A percentile compares a stretch with the other conserved stretches of the same genome.
These are phyloP conservation scores for Neuroterus valhalla DNA, from an alignment of 1,140 invertebrate species.

Conservation along the genomic window DNA sequence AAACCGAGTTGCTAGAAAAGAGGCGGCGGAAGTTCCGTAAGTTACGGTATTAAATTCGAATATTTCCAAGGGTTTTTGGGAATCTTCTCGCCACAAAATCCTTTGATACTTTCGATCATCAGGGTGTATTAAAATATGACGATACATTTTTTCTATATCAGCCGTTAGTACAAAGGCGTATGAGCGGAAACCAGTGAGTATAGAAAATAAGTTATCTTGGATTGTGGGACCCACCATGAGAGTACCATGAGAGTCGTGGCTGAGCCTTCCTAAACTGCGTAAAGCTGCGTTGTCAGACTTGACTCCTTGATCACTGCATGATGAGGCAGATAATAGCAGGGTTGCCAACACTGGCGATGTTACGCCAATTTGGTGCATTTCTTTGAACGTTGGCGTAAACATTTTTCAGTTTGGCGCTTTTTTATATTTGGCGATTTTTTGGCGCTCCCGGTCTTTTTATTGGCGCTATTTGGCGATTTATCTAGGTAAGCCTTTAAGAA, in stretches of 20 bases:
- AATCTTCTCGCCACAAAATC: constrained; percentile 63
- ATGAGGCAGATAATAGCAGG: no score
- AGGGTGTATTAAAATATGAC: constrained; percentile 48
- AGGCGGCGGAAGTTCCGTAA: constrained; percentile 59
- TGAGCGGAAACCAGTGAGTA: no score
- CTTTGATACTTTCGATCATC: constrained; percentile 60
- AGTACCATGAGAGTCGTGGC: not conserved
- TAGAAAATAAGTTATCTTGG: no score
- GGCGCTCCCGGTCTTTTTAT: no score
- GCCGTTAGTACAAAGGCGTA: constrained; percentile 5
- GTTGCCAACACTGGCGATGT: no score
- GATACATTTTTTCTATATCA: constrained; percentile 63
- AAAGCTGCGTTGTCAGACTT: constrained; percentile 38
- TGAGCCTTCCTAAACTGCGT: constrained; percentile 64
- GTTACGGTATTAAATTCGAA: constrained; percentile 58
- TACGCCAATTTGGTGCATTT: no score
- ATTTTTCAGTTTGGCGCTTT: no score
- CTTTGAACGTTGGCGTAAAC: no score
- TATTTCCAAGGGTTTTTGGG: constrained; percentile 43
- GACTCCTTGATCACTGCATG: not conserved
- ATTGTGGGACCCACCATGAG: no score
- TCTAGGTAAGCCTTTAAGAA: no score
- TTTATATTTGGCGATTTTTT: no score
- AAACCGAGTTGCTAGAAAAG: constrained; percentile 62
- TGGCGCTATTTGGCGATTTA: no score